phyloP scores from a whole-genome alignment of 2,797 vertebrate species.

The Aulostomus chinensis region DNA sequence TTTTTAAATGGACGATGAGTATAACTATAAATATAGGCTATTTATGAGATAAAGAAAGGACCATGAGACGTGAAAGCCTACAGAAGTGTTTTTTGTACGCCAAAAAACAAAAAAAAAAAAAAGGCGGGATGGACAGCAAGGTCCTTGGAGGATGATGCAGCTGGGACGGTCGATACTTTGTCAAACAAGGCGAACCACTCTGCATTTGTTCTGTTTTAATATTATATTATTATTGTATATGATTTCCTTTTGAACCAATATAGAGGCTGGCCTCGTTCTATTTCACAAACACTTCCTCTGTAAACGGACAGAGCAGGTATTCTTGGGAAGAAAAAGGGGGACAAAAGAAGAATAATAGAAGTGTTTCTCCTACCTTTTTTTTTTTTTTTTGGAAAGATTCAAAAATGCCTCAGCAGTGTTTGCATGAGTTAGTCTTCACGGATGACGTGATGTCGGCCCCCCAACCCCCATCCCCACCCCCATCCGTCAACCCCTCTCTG shows the following conservation, averaged over 20 bases:
- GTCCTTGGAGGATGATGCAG: conserved; percentile 68
- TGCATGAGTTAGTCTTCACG: conserved; percentile 83
- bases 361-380: conserved; percentile 50
- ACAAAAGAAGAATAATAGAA: conserved; percentile 33
- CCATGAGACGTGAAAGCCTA: conserved; percentile 61
- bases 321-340: conserved; percentile 73
- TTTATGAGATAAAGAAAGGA: conserved; percentile 77
- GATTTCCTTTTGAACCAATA: conserved; percentile 83
- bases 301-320: conserved; percentile 78
- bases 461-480: conserved; percentile 21
- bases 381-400: conserved; percentile 22
- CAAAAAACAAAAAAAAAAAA: conserved; percentile 7
- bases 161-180: conserved; percentile 93
- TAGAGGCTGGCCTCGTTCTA: conserved; percentile 98
- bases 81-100: conserved; percentile 38
- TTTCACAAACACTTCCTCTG: conserved; percentile 84
- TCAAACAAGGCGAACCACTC: conserved; percentile 91
- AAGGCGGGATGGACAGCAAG: conserved; percentile 7
- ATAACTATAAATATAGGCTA: conserved; percentile 78
- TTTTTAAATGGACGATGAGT: conserved; percentile 70
- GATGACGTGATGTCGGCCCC: conserved; percentile 72
- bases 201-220: conserved; percentile 89
- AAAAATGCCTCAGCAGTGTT: conserved; percentile 24
- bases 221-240: conserved; percentile 83
- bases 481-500: not conserved